phyloP scores from a whole-genome alignment of 1,140 invertebrate species.

The Magallana gigas region DNA sequence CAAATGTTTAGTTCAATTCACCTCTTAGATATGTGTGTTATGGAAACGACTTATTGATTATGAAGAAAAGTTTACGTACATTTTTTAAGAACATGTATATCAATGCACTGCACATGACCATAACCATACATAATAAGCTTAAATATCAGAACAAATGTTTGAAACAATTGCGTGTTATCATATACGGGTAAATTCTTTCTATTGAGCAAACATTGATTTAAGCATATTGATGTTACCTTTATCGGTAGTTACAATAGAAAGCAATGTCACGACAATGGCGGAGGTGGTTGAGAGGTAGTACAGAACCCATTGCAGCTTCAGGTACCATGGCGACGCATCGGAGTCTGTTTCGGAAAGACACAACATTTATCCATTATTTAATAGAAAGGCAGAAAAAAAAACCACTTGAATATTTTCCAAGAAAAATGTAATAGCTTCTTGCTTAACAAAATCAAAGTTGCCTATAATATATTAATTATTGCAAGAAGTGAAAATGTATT shows the following conservation, averaged over 20 bases:
- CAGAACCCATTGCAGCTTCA: neutral
- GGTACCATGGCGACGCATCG: neutral
- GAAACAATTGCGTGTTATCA: neutral
- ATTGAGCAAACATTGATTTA: neutral
- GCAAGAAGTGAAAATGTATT: no score
- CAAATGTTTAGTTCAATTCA: no score
- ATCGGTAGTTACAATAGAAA: neutral
- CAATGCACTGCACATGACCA: neutral
- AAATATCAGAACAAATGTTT: neutral
- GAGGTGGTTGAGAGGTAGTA: neutral
- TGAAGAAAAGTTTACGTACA: no score
- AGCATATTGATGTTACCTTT: neutral
- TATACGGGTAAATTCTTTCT: no score
- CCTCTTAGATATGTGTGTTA: no score
- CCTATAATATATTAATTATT: no score
- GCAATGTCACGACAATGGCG: neutral
- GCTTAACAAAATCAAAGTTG: no score
- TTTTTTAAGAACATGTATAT: neutral
- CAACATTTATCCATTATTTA: neutral
- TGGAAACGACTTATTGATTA: no score
- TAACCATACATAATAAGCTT: neutral
- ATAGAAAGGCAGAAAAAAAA: no score
- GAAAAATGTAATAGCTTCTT: no score
- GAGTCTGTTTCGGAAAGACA: neutral
- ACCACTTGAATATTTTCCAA: no score